Evolutionary conservation across 1,140 invertebrate genomes (phyloP).

Genomic region (Drosophila arizonae): DNA sequence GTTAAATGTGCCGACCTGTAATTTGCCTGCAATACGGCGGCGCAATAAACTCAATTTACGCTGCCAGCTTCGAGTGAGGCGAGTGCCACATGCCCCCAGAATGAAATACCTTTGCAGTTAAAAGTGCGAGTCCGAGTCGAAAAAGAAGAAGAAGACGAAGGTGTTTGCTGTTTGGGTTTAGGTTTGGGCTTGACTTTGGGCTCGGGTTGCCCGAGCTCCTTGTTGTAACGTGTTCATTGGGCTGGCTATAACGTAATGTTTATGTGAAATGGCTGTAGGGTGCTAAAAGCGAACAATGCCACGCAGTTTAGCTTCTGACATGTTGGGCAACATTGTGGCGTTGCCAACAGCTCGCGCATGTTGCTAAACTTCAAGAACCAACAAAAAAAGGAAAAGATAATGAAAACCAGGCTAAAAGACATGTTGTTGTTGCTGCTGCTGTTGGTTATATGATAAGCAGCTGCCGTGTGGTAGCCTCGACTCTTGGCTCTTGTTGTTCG

Average conservation of each 20-base stretch:
- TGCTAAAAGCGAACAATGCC: conserved; percentile 67
- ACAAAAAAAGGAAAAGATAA: neutral
- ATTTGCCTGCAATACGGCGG: conserved; percentile 79
- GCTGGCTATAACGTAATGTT: conserved; percentile 47
- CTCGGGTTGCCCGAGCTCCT: conserved; percentile 27
- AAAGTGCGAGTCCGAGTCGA: conserved; percentile 12
- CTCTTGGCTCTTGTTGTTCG: neutral
- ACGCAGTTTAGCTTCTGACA: conserved; percentile 68
- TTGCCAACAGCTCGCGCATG: conserved; percentile 37
- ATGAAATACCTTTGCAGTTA: conserved; percentile 2
- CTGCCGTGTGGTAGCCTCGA: conserved; percentile 34
- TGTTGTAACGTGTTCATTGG: conserved; percentile 70
- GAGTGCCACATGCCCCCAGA: conserved; percentile 61
- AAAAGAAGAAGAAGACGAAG: neutral
- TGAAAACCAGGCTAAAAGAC: conserved; percentile 2
- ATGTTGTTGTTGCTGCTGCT: conserved; percentile 4
- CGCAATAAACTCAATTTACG: conserved; percentile 80
- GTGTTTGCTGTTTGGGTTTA: neutral
- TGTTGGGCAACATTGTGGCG: conserved; percentile 59
- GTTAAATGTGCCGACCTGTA: conserved; percentile 81
- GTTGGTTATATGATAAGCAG: conserved; percentile 40
- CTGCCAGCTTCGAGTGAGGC: conserved; percentile 55
- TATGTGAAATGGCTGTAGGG: conserved; percentile 68
- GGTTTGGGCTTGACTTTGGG: neutral
- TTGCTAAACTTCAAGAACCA: conserved; percentile 44